Evolutionary conservation across 2,888 invertebrate species (phyloP).

Genomic region (Amphipoea lucens): DNA sequence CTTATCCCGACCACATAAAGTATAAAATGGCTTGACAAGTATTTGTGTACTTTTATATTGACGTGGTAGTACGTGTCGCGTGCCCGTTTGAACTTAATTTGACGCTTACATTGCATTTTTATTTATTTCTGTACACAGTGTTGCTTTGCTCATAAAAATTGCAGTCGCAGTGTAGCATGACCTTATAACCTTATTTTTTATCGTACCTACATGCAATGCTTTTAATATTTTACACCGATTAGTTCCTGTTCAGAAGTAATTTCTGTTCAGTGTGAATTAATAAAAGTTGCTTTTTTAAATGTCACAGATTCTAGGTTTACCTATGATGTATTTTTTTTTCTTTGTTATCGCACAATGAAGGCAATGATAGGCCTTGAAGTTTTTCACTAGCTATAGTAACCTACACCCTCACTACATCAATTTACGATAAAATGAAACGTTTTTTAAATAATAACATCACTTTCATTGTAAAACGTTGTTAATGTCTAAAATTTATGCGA

Average conservation of each 20-base stretch:
- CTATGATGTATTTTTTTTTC: neutral
- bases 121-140: slow-evolving; percentile 76
- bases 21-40: slow-evolving; percentile 67
- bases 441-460: neutral
- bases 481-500: neutral
- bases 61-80: slow-evolving; percentile 72
- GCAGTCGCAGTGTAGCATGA: slow-evolving; percentile 71
- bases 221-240: slow-evolving; percentile 55
- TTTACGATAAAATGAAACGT: neutral
- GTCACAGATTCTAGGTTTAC: neutral
- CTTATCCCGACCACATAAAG: slow-evolving; percentile 69
- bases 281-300: slow-evolving; percentile 11
- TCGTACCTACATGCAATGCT: slow-evolving; percentile 44
- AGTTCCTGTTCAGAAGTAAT: slow-evolving; percentile 31
- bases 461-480: slow-evolving; percentile 5
- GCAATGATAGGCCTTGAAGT: neutral
- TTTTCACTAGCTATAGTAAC: neutral
- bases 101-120: slow-evolving; percentile 80
- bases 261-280: slow-evolving; percentile 19
- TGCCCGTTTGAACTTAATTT: slow-evolving; percentile 77
- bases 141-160: slow-evolving; percentile 76
- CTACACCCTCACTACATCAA: neutral
- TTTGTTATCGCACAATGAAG: neutral
- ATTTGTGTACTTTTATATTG: slow-evolving; percentile 68
- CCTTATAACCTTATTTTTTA: slow-evolving; percentile 74